phyloP scores from a whole-genome alignment of 2,113 vertebrate genomes.

The Crocuta crocuta region DNA sequence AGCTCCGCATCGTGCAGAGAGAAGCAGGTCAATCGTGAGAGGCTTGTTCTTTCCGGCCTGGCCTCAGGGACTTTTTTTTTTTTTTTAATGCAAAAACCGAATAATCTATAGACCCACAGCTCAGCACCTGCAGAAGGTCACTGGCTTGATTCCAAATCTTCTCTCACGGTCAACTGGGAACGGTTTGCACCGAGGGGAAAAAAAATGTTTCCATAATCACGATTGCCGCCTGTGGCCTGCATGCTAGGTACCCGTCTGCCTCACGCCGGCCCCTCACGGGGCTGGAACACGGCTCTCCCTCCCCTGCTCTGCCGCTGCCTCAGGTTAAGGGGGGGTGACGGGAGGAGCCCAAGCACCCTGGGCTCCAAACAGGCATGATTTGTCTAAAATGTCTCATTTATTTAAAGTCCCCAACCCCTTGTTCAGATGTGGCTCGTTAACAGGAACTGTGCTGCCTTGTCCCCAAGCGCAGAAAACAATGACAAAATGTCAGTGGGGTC shows the following conservation, averaged over 20 bases:
- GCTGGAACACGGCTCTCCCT: fast-evolving
- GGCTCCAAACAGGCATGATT: background rate
- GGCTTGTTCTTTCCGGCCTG: background rate
- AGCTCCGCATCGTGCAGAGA: background rate
- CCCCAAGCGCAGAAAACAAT: background rate
- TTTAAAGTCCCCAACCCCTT: background rate
- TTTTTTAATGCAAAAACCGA: background rate
- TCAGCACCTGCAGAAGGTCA: slow-evolving; percentile 41
- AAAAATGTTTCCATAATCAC: fast-evolving
- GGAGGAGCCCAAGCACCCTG: fast-evolving
- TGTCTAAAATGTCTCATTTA: background rate
- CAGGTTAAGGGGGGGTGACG: fast-evolving
- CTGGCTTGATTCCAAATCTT: background rate
- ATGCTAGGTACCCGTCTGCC: fast-evolving
- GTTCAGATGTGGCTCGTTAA: fast-evolving
- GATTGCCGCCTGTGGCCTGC: fast-evolving
- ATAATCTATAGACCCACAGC: slow-evolving; percentile 12
- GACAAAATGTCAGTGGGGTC: background rate
- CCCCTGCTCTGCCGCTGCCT: fast-evolving
- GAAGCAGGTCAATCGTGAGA: background rate
- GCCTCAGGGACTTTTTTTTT: background rate
- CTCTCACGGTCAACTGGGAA: background rate
- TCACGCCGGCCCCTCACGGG: fast-evolving
- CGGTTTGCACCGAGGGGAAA: background rate
- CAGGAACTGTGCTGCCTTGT: fast-evolving